A percentile compares a stretch with the other conserved stretches of the same genome.
Evolutionary conservation across 2,797 vertebrate genomes (phyloP).

Genomic region (Podarcis siculus): DNA sequence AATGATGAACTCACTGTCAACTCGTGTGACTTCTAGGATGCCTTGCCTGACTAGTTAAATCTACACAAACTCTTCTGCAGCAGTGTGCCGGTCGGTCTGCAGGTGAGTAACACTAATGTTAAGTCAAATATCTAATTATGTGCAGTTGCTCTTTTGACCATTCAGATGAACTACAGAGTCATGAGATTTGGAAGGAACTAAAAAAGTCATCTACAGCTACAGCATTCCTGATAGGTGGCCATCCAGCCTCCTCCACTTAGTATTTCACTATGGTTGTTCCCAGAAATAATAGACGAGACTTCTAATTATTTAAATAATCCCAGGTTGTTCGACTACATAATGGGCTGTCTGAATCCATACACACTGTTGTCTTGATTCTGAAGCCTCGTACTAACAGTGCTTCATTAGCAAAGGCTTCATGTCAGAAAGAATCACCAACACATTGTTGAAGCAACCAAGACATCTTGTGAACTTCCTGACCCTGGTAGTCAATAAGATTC

Average conservation of each 20-base stretch:
- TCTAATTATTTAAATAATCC: not conserved
- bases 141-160: not conserved
- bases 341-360: conserved; percentile 29
- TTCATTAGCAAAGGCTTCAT: conserved; percentile 57
- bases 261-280: not conserved
- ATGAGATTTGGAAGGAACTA: not conserved
- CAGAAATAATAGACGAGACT: not conserved
- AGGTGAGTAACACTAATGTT: not conserved
- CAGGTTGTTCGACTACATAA: not conserved
- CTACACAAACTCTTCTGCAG: not conserved
- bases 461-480: conserved; percentile 58
- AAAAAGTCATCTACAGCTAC: not conserved
- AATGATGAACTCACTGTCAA: not conserved
- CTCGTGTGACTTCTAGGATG: not conserved
- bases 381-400: conserved; percentile 52
- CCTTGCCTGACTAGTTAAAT: not conserved
- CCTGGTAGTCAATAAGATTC: conserved; percentile 61
- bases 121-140: not conserved
- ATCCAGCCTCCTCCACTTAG: not conserved
- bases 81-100: not conserved
- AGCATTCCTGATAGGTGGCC: not conserved
- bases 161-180: not conserved
- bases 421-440: conserved; percentile 56
- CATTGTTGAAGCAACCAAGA: conserved; percentile 44
- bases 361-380: conserved; percentile 31